Conservation (phyloP, 2,797 vertebrate species). For the Catamblyrhynchus diadema region DNA sequence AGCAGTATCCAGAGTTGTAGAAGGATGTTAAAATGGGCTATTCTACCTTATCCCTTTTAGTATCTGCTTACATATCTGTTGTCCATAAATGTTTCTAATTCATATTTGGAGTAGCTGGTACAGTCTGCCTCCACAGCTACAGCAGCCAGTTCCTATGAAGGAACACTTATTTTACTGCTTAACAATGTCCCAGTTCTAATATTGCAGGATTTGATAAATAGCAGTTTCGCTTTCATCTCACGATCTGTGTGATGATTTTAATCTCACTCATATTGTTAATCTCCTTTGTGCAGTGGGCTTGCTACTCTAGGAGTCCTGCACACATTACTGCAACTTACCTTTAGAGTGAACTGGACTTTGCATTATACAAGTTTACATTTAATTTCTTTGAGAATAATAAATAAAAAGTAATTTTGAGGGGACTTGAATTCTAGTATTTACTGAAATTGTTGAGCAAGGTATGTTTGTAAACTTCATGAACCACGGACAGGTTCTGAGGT, state of each 20-base stretch:
- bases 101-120: background rate
- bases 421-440: background rate
- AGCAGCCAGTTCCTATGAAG: background rate
- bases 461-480: background rate
- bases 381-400: background rate
- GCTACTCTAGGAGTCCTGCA: background rate
- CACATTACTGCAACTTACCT: background rate
- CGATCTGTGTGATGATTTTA: background rate
- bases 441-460: background rate
- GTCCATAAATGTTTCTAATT: background rate
- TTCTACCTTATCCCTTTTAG: background rate
- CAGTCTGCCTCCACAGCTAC: background rate
- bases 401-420: background rate
- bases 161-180: background rate
- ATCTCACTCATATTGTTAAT: background rate
- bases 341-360: background rate
- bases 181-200: background rate
- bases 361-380: background rate
- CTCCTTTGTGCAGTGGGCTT: background rate
- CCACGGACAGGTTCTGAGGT: background rate
- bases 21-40: background rate
- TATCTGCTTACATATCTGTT: background rate
- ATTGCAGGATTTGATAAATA: background rate
- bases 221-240: background rate
- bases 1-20: background rate